phyloP scores from a whole-genome alignment of 1,140 invertebrate species.

The Meteorus sp. region DNA sequence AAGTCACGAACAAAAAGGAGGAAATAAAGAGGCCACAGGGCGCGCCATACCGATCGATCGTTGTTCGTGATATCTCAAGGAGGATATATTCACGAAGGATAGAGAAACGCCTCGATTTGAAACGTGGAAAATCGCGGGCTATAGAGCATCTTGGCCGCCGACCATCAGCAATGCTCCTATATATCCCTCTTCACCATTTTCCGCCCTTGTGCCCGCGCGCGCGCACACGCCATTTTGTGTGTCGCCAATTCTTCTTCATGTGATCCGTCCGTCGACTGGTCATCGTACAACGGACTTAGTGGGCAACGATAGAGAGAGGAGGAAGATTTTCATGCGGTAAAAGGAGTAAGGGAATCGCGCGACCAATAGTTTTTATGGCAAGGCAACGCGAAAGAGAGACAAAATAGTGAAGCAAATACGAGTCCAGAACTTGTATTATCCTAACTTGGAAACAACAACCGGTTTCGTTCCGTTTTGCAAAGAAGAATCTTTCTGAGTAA shows the following conservation, averaged over 20 bases:
- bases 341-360: neutral
- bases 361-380: neutral
- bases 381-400: no score
- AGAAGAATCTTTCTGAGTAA: no score
- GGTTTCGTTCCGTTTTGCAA: constrained; percentile 17
- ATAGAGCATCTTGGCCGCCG: constrained; percentile 22
- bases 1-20: constrained; percentile 1
- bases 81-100: constrained; percentile 19
- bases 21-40: constrained; percentile 16
- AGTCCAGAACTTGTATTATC: no score
- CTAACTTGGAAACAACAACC: constrained; percentile 27
- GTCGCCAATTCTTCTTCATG: neutral
- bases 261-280: neutral
- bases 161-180: constrained; percentile 9
- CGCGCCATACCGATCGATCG: constrained; percentile 19
- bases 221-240: constrained; percentile 17
- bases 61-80: constrained; percentile 13
- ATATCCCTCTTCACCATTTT: neutral
- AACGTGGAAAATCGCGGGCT: constrained; percentile 22
- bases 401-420: no score
- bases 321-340: neutral
- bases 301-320: neutral
- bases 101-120: constrained; percentile 13
- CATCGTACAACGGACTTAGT: neutral
- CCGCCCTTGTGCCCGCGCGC: no score